A percentile compares a stretch with the other conserved stretches of the same genome.
These are phyloP conservation scores for Pseudochromis fuscus DNA, from an alignment of 2,797 vertebrate genomes.

Conservation along the genomic window DNA sequence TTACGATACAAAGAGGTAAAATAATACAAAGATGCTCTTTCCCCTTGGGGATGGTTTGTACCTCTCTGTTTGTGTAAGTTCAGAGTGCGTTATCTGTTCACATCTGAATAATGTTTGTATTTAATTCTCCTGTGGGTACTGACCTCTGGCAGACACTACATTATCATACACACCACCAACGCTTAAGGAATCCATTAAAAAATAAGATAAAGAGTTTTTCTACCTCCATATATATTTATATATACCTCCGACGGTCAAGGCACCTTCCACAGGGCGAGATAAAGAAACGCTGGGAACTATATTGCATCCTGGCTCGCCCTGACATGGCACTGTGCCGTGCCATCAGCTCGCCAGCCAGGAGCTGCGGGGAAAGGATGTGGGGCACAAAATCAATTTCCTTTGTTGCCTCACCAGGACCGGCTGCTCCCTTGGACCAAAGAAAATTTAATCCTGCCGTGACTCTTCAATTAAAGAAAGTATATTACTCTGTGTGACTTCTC, in stretches of 20 bases:
- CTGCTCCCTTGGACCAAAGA: slow-evolving; percentile 62
- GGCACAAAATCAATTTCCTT: slow-evolving; percentile 79
- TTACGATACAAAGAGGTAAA: too few relatives aligned
- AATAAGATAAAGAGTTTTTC: slow-evolving; percentile 36
- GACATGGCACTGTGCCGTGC: slow-evolving; percentile 50
- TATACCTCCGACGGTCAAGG: slow-evolving; percentile 16
- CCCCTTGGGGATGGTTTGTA: neutral
- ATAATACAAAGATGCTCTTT: too few relatives aligned
- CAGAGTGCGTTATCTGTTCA: neutral
- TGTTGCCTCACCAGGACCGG: slow-evolving; percentile 56
- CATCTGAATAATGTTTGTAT: slow-evolving; percentile 1
- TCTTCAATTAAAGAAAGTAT: slow-evolving; percentile 78
- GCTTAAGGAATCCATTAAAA: slow-evolving; percentile 43
- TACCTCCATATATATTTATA: too few relatives aligned
- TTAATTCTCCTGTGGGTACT: neutral
- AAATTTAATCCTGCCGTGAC: slow-evolving; percentile 77
- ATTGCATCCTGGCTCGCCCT: slow-evolving; percentile 39
- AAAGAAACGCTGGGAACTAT: slow-evolving; percentile 44
- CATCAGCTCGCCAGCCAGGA: slow-evolving; percentile 47
- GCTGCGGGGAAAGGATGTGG: slow-evolving; percentile 69
- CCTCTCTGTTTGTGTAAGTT: neutral
- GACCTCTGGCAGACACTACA: slow-evolving; percentile 36
- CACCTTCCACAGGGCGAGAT: slow-evolving; percentile 30
- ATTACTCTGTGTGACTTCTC: slow-evolving; percentile 62
- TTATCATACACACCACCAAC: slow-evolving; percentile 41